Evolutionary conservation across 2,113 vertebrate species (phyloP).

Genomic region (Centropus bengalensis): DNA sequence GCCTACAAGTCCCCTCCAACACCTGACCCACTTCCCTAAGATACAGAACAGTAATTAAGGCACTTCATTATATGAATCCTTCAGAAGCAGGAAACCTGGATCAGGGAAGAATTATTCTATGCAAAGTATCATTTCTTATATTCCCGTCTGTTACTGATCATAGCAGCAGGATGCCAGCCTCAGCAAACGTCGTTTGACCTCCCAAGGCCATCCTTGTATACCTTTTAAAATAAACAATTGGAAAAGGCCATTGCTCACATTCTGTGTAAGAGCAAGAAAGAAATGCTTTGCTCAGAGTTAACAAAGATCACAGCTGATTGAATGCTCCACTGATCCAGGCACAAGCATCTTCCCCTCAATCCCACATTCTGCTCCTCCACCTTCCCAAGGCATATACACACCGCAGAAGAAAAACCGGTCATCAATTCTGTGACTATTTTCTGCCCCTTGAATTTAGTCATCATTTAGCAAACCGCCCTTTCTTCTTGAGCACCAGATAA

Average conservation of each 20-base stretch:
- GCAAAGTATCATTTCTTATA: not conserved
- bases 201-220: not conserved
- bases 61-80: not conserved
- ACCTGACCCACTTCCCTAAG: not conserved
- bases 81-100: slow-evolving; percentile 15
- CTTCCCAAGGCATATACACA: not conserved
- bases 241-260: not conserved
- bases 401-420: not conserved
- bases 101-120: slow-evolving; percentile 1
- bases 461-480: not conserved
- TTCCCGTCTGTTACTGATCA: not conserved
- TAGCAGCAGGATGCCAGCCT: not conserved
- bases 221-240: not conserved
- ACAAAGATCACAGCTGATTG: not conserved
- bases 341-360: not conserved
- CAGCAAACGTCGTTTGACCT: not conserved
- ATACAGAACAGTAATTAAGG: not conserved
- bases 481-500: not conserved
- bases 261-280: not conserved
- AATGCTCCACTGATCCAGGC: slow-evolving; percentile 38
- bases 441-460: not conserved
- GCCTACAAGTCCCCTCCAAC: not conserved
- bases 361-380: not conserved
- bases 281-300: not conserved
- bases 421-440: not conserved